Base-by-base conservation (phyloP, 2,113 vertebrate genomes). In the Podocnemis expansa region DNA sequence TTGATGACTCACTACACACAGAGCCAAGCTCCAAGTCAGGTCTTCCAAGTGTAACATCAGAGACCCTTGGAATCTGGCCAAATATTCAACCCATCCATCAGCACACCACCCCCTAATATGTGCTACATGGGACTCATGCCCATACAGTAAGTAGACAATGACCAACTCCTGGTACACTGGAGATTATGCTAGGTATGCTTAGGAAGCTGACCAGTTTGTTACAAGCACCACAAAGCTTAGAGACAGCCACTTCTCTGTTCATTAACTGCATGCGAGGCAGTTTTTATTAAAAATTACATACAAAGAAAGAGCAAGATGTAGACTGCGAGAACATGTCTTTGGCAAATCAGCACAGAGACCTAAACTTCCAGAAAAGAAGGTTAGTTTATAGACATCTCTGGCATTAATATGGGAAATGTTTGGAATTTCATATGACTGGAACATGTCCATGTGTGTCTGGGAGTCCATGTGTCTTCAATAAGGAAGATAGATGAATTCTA, bases 371-470 rank as follows among this genome's bases (percentile, higher is more conserved):
- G 52, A 25, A 86, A 8, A 78, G 3, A 17, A 41, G 73, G 4
- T 17, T 45, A 41, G 84, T 52, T 91, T 85, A 41, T 67, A 49
- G 34, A 80, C 22, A 52, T 2, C 0, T 60, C 78, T 85, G 11
- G 5, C n/a, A 78, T 7, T 38, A 60, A 24, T 29, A 13, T 0
- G 2, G 90, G 63, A 41, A 47, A 19, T 1, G 25, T 0, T 2
- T 34, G 38, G 43, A 63, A 60, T 73, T 3, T 73, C 88, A 88
- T 76, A 24, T 73, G 85, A 19, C 56, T 78, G 91, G 78, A 41
- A 79, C 3, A n/a, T 4, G 31, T 25, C 82, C 56, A 22, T 0
- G 0, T 5, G 41, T 22, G 0, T 1, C 84, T 47, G 70, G 3
- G 52, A 63, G 79, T 11, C 81, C 4, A 0, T 0, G 4, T 4